Conservation (phyloP, 2,888 invertebrate genomes). For the Pyrocoelia pectoralis region DNA sequence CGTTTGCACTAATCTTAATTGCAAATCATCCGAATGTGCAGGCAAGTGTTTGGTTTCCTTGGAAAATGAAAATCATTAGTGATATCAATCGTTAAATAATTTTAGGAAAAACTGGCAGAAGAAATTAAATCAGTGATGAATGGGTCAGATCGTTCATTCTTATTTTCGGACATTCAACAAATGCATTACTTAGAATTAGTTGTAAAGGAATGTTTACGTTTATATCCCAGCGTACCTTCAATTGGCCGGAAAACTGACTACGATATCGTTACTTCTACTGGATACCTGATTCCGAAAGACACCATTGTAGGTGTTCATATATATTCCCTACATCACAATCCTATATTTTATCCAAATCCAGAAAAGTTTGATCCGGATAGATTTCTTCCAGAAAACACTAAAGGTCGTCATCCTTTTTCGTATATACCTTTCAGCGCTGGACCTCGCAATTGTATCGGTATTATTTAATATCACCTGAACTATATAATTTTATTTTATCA, state of each 20-base stretch:
- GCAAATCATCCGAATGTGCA: constrained; percentile 59
- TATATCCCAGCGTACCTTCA: constrained; percentile 73
- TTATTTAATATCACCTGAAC: neutral
- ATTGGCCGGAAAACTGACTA: constrained; percentile 62
- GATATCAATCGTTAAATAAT: neutral
- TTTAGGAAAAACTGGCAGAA: constrained; percentile 57
- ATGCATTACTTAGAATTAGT: constrained; percentile 72
- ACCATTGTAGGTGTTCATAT: constrained; percentile 65
- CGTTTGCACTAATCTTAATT: constrained; percentile 44
- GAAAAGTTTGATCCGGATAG: constrained; percentile 74
- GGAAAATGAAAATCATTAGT: neutral
- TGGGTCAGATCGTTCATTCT: constrained; percentile 60
- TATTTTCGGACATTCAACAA: constrained; percentile 65
- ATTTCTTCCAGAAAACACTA: constrained; percentile 68
- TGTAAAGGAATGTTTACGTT: constrained; percentile 69
- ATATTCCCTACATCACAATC: constrained; percentile 71
- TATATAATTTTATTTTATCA: neutral
- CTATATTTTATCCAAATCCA: constrained; percentile 71
- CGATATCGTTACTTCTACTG: constrained; percentile 44
- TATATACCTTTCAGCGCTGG: constrained; percentile 76
- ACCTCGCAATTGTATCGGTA: constrained; percentile 74
- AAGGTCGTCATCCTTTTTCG: constrained; percentile 67
- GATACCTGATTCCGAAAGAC: constrained; percentile 61
- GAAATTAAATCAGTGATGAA: constrained; percentile 62
- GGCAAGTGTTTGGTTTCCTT: constrained; percentile 41